Conservation (phyloP, 1,140 invertebrate species). For the Geopemphigus sp. region DNA sequence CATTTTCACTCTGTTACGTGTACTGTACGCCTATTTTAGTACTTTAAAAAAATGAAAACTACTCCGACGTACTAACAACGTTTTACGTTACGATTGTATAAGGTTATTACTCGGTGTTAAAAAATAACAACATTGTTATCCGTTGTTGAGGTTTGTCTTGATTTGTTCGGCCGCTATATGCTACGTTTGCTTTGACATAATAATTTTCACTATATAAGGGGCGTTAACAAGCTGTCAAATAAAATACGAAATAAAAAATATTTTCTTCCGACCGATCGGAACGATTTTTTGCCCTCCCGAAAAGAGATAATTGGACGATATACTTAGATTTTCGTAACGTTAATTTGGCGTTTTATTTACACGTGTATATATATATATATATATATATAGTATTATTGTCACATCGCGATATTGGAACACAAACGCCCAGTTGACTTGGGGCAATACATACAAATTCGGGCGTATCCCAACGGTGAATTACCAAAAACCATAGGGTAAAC, state of each 20-base stretch:
- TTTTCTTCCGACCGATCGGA: neutral
- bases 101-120: neutral
- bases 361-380: too few species aligned
- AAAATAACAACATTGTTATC: neutral
- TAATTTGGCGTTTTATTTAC: neutral
- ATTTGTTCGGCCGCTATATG: conserved; percentile 1
- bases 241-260: conserved; percentile 31
- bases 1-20: too few species aligned
- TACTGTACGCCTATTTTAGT: too few species aligned
- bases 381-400: too few species aligned
- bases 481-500: too few species aligned
- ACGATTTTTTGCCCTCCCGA: neutral
- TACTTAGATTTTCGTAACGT: neutral
- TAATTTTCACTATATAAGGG: conserved; percentile 4
- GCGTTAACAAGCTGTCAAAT: conserved; percentile 39
- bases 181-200: conserved; percentile 23
- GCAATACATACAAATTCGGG: too few species aligned
- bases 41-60: too few species aligned
- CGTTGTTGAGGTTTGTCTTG: neutral
- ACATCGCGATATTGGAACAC: too few species aligned
- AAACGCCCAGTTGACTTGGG: too few species aligned
- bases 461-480: too few species aligned
- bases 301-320: conserved; percentile 35
- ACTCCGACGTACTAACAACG: neutral
- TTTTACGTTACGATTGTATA: neutral